Evolutionary conservation across 1,140 invertebrate genomes (phyloP).

Genomic region (Hermetia illucens): DNA sequence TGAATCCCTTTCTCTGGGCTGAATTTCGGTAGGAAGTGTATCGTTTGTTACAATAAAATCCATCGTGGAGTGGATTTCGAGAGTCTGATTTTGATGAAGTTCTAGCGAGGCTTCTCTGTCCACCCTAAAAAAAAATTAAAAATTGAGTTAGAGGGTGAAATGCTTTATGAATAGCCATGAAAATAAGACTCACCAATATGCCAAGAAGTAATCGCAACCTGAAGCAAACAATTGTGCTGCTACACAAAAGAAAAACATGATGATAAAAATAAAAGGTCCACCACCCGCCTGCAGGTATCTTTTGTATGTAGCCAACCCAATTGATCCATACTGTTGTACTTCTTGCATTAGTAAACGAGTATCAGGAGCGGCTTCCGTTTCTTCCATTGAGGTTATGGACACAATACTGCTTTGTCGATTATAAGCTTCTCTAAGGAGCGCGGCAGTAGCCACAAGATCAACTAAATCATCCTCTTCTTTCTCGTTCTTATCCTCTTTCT

Average conservation of each 20-base stretch:
- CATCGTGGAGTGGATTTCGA: neutral
- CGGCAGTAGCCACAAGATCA: neutral
- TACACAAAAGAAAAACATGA: constrained; percentile 37
- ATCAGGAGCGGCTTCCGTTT: constrained; percentile 21
- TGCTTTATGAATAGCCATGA: too few species aligned
- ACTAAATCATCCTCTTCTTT: constrained; percentile 10
- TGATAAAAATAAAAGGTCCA: constrained; percentile 33
- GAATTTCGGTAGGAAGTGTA: neutral
- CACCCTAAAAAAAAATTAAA: too few species aligned
- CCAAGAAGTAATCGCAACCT: constrained; percentile 49
- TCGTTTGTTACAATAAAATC: neutral
- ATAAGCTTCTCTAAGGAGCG: constrained; percentile 18
- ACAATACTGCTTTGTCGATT: constrained; percentile 31
- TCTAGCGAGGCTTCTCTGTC: too few species aligned
- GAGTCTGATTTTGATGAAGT: neutral
- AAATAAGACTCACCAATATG: constrained; percentile 44
- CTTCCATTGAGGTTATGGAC: constrained; percentile 39
- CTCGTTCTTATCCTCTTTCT: constrained; percentile 26
- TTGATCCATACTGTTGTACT: constrained; percentile 36
- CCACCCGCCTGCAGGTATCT: constrained; percentile 45
- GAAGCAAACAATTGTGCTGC: constrained; percentile 47
- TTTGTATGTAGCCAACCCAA: constrained; percentile 40
- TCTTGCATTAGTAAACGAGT: constrained; percentile 30
- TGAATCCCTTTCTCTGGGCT: too few species aligned
- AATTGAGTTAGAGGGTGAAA: too few species aligned